Evolutionary conservation across 2,113 vertebrate species (phyloP).

Genomic region (Leiothrix lutea): DNA sequence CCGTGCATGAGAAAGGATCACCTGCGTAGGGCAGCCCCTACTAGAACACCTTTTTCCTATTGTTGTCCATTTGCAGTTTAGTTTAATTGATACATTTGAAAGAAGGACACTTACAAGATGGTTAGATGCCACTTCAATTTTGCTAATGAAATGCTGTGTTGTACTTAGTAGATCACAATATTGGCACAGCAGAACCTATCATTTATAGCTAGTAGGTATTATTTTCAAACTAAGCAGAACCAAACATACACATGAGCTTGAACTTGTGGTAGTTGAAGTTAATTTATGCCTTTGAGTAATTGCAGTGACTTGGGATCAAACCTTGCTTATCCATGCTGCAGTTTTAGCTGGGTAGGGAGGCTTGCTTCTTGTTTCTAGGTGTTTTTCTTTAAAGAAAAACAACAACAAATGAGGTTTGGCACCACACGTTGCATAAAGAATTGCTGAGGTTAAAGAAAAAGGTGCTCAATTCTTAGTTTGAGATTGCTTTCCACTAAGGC

Average conservation of each 20-base stretch:
- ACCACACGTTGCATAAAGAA: not conserved
- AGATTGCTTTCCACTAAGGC: not conserved
- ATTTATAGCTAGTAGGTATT: not conserved
- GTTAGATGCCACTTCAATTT: not conserved
- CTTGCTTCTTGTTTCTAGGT: not conserved
- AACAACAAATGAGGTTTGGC: not conserved
- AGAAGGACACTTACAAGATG: not conserved
- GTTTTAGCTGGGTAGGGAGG: not conserved
- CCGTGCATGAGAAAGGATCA: not conserved
- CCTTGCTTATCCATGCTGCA: not conserved
- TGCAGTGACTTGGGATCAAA: not conserved
- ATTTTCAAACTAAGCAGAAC: conserved; percentile 10
- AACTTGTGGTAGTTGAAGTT: not conserved
- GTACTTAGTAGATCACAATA: not conserved
- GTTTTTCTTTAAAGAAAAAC: not conserved
- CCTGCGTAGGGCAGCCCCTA: not conserved
- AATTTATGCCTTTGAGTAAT: not conserved
- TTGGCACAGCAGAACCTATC: not conserved
- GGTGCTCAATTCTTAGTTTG: not conserved
- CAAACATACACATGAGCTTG: not conserved
- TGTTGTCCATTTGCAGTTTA: not conserved
- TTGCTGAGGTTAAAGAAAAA: not conserved
- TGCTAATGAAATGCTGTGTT: not conserved
- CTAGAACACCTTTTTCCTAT: fast-evolving
- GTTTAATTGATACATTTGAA: not conserved